These are phyloP conservation scores for Archilochus colubris DNA, from an alignment of 2,113 vertebrate species.

Conservation along the genomic window DNA sequence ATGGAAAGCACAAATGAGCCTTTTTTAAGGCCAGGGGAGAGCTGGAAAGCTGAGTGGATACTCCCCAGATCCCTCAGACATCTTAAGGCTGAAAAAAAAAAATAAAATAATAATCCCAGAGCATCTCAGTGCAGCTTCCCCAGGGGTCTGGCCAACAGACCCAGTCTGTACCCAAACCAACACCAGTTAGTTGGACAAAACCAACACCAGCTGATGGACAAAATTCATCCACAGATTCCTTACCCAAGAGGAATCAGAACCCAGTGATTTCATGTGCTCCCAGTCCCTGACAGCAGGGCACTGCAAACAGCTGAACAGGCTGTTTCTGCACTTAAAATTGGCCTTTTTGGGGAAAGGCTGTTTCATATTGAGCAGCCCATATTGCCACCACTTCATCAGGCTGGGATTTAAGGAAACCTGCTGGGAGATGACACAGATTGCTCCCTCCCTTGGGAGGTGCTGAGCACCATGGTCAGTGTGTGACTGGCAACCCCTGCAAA, in stretches of 20 bases:
- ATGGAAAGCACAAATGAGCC: not conserved
- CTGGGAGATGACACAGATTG: conserved; percentile 66
- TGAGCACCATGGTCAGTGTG: not conserved
- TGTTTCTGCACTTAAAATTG: not conserved
- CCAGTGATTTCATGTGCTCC: not conserved
- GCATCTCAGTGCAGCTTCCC: not conserved
- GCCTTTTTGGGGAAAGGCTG: conserved; percentile 1
- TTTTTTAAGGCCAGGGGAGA: not conserved
- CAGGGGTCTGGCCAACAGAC: not conserved
- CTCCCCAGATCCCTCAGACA: not conserved
- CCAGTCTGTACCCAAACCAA: not conserved
- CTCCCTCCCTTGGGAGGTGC: conserved; percentile 1
- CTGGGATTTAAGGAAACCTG: conserved; percentile 30
- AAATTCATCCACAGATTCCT: not conserved
- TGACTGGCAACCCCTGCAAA: not conserved
- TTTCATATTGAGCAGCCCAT: conserved; percentile 23
- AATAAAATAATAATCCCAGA: not conserved
- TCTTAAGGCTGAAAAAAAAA: not conserved
- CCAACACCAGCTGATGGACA: not conserved
- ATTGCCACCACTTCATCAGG: conserved; percentile 44
- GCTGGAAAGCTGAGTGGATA: not conserved
- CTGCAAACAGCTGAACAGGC: not conserved
- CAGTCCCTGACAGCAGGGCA: not conserved
- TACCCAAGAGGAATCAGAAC: not conserved
- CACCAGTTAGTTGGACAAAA: not conserved